Base-by-base conservation (phyloP, 2,888 invertebrate species). In the Cancer borealis region DNA sequence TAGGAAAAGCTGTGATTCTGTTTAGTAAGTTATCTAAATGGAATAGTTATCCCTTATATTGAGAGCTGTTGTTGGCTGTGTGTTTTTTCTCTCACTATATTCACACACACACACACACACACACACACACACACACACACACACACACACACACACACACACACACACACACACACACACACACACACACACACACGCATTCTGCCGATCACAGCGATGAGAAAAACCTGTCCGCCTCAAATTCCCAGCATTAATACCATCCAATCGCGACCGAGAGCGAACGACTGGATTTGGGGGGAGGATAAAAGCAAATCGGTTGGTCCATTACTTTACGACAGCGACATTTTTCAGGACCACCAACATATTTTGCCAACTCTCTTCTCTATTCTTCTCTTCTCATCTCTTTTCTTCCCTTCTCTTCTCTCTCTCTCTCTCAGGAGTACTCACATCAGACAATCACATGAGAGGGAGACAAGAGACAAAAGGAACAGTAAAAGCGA, bases 231-330 rank as follows among this genome's bases (percentile, higher is more conserved):
- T 73, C 73, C 26, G 73, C 73, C 73, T 26, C n/a, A 73, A 73
- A 73, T 21, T 73, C 73, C 73, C 73, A 6, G 73, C 73, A 73
- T 79, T 79, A 79, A 26, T 79, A 79, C 30, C 79, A 14, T 1
- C 79, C 79, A 79, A 79, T 79, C 79, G 79, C 30, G 30, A 79
- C 30, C 79, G 79, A 79, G 79, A 30, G 79, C 0, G 30, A 79
- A 79, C 79, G 79, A 79, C 79, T 79, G 79, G 79, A 79, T 79
- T 79, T 79, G 21, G 30, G 79, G 79, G 79, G 79, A 79, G 79
- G 79, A 79, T 79, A 26, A 79, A 79, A 79, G 79, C 79, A 79
- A 79, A 79, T 79, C 79, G 79, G 79, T 79, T 79, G 79, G 30
- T 79, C 79, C 79, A 30, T 79, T 79, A 30, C 79, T 30, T 79